phyloP scores from a whole-genome alignment of 2,113 vertebrate species.

The Pogonocichla stellata region DNA sequence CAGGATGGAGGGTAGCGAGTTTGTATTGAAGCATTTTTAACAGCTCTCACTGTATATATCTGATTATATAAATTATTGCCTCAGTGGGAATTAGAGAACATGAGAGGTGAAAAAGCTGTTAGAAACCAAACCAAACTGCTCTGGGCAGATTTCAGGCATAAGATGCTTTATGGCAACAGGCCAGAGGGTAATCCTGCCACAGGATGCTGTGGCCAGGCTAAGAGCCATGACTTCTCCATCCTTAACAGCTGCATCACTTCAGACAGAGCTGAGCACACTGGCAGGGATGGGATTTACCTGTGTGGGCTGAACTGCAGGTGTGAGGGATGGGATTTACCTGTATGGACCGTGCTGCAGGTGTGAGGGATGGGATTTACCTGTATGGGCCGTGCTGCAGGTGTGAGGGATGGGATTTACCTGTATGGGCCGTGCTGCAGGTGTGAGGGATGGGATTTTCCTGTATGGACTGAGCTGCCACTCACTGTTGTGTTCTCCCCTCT shows the following conservation, averaged over 20 bases:
- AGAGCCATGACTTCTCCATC: background rate
- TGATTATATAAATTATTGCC: background rate
- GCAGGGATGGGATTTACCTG: rapidly evolving
- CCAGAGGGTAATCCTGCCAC: background rate
- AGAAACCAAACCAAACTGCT: background rate
- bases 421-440: background rate
- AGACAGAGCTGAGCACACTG: background rate
- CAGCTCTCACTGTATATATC: background rate
- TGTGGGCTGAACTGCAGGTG: rapidly evolving
- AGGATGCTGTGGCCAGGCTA: background rate
- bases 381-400: background rate
- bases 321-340: background rate
- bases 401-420: background rate
- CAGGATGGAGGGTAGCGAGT: background rate
- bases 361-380: background rate
- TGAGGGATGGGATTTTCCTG: background rate
- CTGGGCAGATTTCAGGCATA: background rate
- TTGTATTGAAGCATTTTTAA: background rate
- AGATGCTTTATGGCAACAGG: background rate
- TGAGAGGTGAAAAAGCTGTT: background rate
- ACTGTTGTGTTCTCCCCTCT: background rate
- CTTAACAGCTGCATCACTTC: background rate
- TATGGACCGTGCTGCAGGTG: rapidly evolving
- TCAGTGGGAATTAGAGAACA: background rate
- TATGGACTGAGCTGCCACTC: background rate